Evolutionary conservation across 2,113 vertebrate genomes (phyloP).

Genomic region (Ardeotis arabs): DNA sequence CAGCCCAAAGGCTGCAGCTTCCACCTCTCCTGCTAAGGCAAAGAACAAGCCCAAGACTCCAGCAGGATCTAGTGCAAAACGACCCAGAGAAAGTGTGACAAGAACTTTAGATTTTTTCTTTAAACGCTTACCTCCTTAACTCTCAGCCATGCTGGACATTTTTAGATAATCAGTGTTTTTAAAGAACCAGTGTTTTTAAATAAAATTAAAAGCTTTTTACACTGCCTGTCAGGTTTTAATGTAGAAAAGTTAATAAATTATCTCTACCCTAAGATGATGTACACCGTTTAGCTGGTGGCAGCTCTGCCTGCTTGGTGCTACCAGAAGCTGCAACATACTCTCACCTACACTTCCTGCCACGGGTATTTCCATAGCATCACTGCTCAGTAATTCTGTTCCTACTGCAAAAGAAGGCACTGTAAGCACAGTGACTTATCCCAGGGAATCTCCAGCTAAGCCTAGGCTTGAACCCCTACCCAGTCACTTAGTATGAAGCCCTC

Average conservation of each 20-base stretch:
- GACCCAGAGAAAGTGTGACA: constrained; percentile 63
- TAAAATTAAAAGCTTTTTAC: background rate
- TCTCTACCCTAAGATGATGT: background rate
- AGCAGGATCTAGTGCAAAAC: constrained; percentile 77
- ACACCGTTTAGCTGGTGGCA: background rate
- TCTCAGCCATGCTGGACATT: background rate
- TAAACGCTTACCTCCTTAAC: constrained; percentile 73
- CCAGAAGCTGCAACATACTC: background rate
- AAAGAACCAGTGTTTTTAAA: background rate
- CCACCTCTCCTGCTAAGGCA: constrained; percentile 34
- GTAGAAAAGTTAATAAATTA: constrained; percentile 17
- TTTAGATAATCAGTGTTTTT: background rate
- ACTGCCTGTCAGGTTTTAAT: background rate
- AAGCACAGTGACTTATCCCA: background rate
- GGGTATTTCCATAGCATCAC: background rate
- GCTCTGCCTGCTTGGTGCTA: background rate
- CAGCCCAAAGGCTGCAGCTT: background rate
- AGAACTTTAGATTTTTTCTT: constrained; percentile 88
- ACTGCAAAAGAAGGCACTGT: background rate
- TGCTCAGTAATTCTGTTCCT: background rate
- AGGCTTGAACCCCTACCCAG: background rate
- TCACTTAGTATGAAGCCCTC: background rate
- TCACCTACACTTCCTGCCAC: background rate
- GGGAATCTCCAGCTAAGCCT: background rate
- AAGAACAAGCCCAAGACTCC: constrained; percentile 79